These are phyloP conservation scores for Nebria ingens DNA, from an alignment of 1,140 invertebrate genomes.

Conservation along the genomic window DNA sequence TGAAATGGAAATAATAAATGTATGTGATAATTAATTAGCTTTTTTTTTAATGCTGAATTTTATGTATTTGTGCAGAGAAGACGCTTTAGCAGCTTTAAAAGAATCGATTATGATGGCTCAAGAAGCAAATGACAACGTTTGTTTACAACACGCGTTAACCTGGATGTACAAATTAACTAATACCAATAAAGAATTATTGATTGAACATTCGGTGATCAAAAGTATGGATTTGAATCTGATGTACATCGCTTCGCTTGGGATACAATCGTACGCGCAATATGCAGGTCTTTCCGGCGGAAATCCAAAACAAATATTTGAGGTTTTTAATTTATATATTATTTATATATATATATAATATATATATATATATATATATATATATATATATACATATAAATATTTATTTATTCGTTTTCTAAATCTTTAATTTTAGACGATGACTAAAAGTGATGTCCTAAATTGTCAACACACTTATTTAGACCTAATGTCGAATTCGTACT, in stretches of 20 bases:
- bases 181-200: slow-evolving; percentile 37
- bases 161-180: slow-evolving; percentile 59
- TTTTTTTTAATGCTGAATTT: slow-evolving; percentile 19
- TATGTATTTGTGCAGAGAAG: slow-evolving; percentile 48
- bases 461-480: slow-evolving; percentile 74
- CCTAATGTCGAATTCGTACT: slow-evolving; percentile 63
- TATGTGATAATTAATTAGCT: slow-evolving; percentile 18
- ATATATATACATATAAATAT: slow-evolving; percentile 1
- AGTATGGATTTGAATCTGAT: slow-evolving; percentile 47
- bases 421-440: slow-evolving; percentile 62
- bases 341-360: slow-evolving; percentile 1
- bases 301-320: slow-evolving; percentile 37
- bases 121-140: slow-evolving; percentile 72
- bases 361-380: slow-evolving; percentile 10
- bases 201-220: slow-evolving; percentile 47
- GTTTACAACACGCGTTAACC: slow-evolving; percentile 73
- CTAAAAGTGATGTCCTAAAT: slow-evolving; percentile 75
- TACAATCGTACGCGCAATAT: slow-evolving; percentile 49
- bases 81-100: slow-evolving; percentile 65
- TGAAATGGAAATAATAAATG: too few species aligned
- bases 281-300: slow-evolving; percentile 29
- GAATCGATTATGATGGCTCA: slow-evolving; percentile 83
- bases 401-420: slow-evolving; percentile 23
- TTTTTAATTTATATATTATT: slow-evolving; percentile 18
- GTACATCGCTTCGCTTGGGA: slow-evolving; percentile 51